Base-by-base conservation (phyloP, 1,140 invertebrate species). In the Brachystomella parvula region DNA sequence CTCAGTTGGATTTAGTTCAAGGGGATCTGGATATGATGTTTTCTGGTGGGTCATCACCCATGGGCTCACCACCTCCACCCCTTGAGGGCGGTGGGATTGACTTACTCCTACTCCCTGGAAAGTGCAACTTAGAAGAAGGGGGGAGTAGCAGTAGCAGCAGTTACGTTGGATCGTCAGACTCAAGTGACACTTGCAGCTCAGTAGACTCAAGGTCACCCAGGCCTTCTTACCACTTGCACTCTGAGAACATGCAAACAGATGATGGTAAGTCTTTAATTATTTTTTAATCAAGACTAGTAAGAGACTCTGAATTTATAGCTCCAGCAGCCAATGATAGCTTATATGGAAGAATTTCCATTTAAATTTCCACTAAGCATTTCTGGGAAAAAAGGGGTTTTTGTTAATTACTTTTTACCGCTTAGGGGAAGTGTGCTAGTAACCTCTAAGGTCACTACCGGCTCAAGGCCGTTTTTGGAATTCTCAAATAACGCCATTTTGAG, bases 1-100 rank as follows among this genome's bases (percentile, higher is more conserved):
- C 21, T 15, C 49, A 53, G 49, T 17, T 53, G 49, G 49, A 53
- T 90, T 72, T 24, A 47, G 47, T 65, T 29, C 29, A 64, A 57
- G 47, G 31, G 29, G n/a, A n/a, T 19, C 63, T 81, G 82, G 49
- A 53, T 12, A 53, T 17, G 12, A 15, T 53, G 49, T 6, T 53
- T 26, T 53, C 6, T 24, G 21, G 49, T 26, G 12, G 49, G 6
- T 74, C 56, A 67, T 26, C 66, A 67, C 62, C 31, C n/a, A n/a
- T n/a, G n/a, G 6, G 49, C 6, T 24, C 65, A 60, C 24, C 49
- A 33, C 39, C 67, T 57, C 31, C 69, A 17, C 6, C 49, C 24
- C 24, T 24, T 26, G 19, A 39, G 53, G 47, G 35, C 31, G 61
- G 29, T 61, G 32, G 65, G 49, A 9, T 30, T 63, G 63, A 73